Evolutionary conservation across 2,888 invertebrate genomes (phyloP).

Genomic region (Fragum whitleyi): DNA sequence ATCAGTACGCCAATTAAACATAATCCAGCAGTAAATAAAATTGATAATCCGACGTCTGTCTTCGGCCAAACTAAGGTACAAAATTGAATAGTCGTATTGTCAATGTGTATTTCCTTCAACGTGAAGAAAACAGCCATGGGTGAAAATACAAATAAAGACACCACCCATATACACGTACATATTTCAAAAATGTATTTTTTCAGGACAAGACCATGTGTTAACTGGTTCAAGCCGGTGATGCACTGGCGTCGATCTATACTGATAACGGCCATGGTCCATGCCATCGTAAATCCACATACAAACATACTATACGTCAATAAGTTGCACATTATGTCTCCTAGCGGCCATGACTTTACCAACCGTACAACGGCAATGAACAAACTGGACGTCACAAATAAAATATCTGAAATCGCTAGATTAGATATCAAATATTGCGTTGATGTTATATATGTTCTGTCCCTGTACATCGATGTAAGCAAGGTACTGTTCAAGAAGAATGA

Average conservation of each 20-base stretch:
- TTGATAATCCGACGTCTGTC: constrained; percentile 46
- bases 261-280: constrained; percentile 78
- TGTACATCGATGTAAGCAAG: constrained; percentile 56
- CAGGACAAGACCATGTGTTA: neutral
- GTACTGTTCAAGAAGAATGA: constrained; percentile 67
- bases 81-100: constrained; percentile 55
- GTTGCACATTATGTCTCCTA: constrained; percentile 74
- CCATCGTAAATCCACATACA: constrained; percentile 71
- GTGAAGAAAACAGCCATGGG: constrained; percentile 74
- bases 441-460: constrained; percentile 55
- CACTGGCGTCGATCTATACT: constrained; percentile 69
- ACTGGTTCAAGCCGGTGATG: neutral
- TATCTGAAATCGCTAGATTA: constrained; percentile 75
- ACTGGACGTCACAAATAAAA: constrained; percentile 69
- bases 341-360: constrained; percentile 74
- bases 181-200: constrained; percentile 49
- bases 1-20: constrained; percentile 64
- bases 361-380: constrained; percentile 74
- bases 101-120: constrained; percentile 60
- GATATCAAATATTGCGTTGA: constrained; percentile 75
- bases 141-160: constrained; percentile 55
- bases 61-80: constrained; percentile 77
- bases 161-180: constrained; percentile 66
- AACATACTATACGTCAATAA: constrained; percentile 68
- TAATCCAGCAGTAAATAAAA: constrained; percentile 58